These are phyloP conservation scores for Laothoe populi DNA, from an alignment of 2,888 invertebrate species.

Conservation along the genomic window DNA sequence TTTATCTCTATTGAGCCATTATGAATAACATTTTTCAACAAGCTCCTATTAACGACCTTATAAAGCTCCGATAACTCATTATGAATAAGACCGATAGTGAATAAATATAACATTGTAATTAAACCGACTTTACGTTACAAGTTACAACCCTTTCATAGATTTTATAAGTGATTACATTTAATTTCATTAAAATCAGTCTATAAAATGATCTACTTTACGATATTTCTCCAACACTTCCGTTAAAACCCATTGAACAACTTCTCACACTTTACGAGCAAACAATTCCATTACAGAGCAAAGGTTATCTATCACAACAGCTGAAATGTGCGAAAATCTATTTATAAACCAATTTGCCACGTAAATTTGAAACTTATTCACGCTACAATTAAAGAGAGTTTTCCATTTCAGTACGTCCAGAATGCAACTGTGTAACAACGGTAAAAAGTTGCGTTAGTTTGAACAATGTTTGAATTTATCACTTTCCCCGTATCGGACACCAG, in stretches of 20 bases:
- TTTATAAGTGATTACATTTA: too few relatives aligned
- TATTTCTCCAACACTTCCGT: not conserved
- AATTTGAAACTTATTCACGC: not conserved
- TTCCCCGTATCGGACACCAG: constrained; percentile 61
- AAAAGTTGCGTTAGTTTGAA: constrained; percentile 46
- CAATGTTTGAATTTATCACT: constrained; percentile 64
- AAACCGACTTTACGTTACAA: too few relatives aligned
- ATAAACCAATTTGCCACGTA: constrained; percentile 4
- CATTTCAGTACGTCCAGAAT: not conserved
- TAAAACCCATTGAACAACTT: constrained; percentile 13
- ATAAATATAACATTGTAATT: too few relatives aligned
- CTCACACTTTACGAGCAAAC: constrained; percentile 19
- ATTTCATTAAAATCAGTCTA: not conserved
- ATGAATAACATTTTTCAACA: too few relatives aligned
- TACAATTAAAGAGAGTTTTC: not conserved
- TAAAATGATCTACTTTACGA: too few relatives aligned
- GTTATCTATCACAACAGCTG: constrained; percentile 15
- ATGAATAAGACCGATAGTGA: too few relatives aligned
- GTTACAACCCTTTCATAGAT: too few relatives aligned
- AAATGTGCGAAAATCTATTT: constrained; percentile 18
- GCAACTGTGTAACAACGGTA: constrained; percentile 42
- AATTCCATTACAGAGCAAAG: constrained; percentile 17
- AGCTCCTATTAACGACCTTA: too few relatives aligned
- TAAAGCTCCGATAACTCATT: too few relatives aligned
- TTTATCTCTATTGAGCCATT: too few relatives aligned